A percentile compares a stretch with the other conserved stretches of the same genome.
Conservation (phyloP, 2,797 vertebrate species). For the Gobionotothen gibberifrons region DNA sequence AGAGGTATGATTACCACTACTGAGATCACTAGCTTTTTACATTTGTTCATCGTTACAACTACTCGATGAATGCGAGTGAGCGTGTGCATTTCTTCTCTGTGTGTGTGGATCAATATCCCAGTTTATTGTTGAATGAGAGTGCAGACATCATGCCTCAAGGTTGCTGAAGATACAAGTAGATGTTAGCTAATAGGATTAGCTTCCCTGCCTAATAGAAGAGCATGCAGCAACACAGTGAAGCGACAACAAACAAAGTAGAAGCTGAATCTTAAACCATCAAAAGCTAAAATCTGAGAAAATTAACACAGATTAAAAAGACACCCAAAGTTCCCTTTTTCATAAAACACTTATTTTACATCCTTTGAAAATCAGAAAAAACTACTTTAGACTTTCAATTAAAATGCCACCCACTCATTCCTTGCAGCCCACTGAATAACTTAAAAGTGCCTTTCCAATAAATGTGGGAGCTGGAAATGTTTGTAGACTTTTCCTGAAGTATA, state of each 20-base stretch:
- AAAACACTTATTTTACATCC: background rate
- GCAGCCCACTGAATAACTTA: background rate
- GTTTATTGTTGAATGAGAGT: constrained; percentile 24
- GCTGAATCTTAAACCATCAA: constrained; percentile 14
- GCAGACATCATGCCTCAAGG: constrained; percentile 24
- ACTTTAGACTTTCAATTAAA: constrained; percentile 28
- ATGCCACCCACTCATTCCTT: constrained; percentile 8
- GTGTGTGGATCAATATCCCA: constrained; percentile 43
- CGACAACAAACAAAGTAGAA: constrained; percentile 22
- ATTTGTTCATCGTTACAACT: constrained; percentile 19
- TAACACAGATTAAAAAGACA: constrained; percentile 8
- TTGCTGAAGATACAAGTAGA: constrained; percentile 22
- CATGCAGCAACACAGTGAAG: constrained; percentile 22
- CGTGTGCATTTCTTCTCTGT: constrained; percentile 23
- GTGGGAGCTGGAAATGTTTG: background rate
- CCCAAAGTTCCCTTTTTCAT: too few relatives aligned
- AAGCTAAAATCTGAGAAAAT: constrained; percentile 23
- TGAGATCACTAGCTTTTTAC: background rate
- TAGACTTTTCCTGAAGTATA: constrained; percentile 11
- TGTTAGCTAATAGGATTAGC: constrained; percentile 21
- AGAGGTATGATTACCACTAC: constrained; percentile 44
- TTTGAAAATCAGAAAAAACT: too few relatives aligned
- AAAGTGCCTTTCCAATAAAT: constrained; percentile 29
- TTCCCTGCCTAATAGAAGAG: constrained; percentile 7
- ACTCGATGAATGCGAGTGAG: constrained; percentile 19